These are phyloP conservation scores for Bambusicola thoracicus DNA, from an alignment of 2,113 vertebrate genomes.

Conservation along the genomic window DNA sequence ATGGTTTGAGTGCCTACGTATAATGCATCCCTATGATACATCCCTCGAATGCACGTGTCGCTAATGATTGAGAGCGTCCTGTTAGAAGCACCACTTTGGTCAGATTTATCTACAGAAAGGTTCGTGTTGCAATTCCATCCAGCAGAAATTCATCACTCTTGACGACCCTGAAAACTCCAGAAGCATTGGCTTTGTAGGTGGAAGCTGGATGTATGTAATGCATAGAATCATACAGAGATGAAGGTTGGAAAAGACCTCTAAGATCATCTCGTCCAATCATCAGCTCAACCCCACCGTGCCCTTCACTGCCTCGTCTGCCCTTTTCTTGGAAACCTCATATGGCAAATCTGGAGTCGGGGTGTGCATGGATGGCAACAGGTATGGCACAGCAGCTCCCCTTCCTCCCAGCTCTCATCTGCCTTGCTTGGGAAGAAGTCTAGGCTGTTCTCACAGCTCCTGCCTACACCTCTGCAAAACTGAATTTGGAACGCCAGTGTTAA, in stretches of 20 bases:
- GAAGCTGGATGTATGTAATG: not conserved
- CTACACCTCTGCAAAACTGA: not conserved
- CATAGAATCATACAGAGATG: fast-evolving
- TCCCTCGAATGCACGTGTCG: no score
- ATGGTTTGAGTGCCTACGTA: not conserved
- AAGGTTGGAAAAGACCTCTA: not conserved
- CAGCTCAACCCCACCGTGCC: no score
- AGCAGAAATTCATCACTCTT: not conserved
- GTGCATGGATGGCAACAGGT: not conserved
- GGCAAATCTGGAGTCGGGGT: not conserved
- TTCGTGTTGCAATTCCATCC: not conserved
- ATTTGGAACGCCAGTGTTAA: not conserved
- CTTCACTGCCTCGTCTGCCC: no score
- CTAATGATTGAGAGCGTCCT: not conserved
- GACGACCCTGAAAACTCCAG: not conserved
- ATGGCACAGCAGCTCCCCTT: not conserved
- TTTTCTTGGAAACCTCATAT: no score
- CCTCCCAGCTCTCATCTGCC: not conserved
- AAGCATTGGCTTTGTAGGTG: not conserved
- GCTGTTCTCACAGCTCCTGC: not conserved
- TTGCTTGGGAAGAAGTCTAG: fast-evolving
- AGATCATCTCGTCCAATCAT: no score
- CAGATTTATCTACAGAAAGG: not conserved
- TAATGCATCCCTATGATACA: no score
- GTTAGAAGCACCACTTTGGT: no score